Base-by-base conservation (phyloP, 2,888 invertebrate species). In the Mimas tiliae region DNA sequence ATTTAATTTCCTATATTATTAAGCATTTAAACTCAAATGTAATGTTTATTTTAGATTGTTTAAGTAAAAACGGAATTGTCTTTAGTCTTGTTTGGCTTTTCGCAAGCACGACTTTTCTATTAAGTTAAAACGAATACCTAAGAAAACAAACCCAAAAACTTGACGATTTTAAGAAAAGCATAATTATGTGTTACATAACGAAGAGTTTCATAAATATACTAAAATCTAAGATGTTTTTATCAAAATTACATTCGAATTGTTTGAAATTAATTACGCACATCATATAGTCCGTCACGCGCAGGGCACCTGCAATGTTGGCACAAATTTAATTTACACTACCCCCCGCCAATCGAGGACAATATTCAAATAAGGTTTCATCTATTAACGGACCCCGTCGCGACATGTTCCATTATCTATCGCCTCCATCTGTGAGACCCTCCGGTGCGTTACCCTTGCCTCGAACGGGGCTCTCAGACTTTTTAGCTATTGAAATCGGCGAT, bases 351-450 rank as follows among this genome's bases (percentile, higher is more conserved):
- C 83, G 84, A 81, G 86, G 84, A 87, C 90, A 85, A 89, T 92
- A 93, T 93, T 93, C 91, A 92, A 93, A 93, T 92, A 91, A 89
- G 92, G 90, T 83, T 92, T 92, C 93, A 84, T 89, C 88, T 91
- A 91, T 91, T 91, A 90, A 87, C 86, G 80, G 81, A 82, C 87
- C 91, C 90, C 87, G 88, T 83, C 77, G 89, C 84, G 88, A 89
- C 87, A 86, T 86, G 85, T 89, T 79, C 88, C 79, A 88, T 92
- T 93, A 91, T 92, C 91, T 90, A 87, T 86, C 81, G 80, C 81
- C 83, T 85, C 84, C 85, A 90, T 90, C 89, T 85, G 86, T 78
- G 72, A 76, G 77, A 84, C 88, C 88, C 90, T 87, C 83, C 79
- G 75, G 73, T 74, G 77, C 77, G 73, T 55, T 68, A 70, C 78